Percentiles rank a stretch among this genome's conserved stretches.
These are phyloP conservation scores for Acridotheres tristis DNA, from an alignment of 2,797 vertebrate genomes.

Conservation along the genomic window DNA sequence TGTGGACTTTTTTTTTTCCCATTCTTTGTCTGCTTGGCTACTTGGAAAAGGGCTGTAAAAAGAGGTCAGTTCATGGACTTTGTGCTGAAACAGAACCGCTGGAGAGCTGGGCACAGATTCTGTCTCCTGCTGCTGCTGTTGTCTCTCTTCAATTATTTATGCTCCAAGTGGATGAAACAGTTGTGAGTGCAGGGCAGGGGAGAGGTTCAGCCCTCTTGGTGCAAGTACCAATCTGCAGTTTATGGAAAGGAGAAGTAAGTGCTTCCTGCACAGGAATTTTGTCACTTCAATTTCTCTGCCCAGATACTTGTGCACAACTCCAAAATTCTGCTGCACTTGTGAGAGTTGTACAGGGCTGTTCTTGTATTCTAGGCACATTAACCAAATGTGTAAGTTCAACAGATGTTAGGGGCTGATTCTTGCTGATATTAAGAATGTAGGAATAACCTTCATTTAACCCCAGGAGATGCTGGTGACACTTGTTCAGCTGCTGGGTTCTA, in stretches of 20 bases:
- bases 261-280: neutral
- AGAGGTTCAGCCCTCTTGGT: neutral
- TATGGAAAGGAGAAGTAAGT: slow-evolving; percentile 11
- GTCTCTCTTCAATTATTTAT: slow-evolving; percentile 53
- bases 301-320: neutral
- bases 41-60: neutral
- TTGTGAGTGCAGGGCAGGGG: neutral
- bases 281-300: neutral
- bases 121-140: neutral
- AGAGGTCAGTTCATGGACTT: neutral
- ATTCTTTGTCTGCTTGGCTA: neutral
- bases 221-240: neutral
- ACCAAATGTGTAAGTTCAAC: neutral
- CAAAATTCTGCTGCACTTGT: neutral
- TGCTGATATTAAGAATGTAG: neutral
- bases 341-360: neutral
- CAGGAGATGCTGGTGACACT: neutral
- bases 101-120: neutral
- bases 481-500: neutral
- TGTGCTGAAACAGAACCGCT: neutral
- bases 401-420: neutral
- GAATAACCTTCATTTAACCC: neutral
- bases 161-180: slow-evolving; percentile 20
- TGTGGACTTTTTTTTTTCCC: neutral
- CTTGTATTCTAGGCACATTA: fast-evolving